These are phyloP conservation scores for Hemibates koningsi DNA, from an alignment of 2,113 vertebrate species.

Conservation along the genomic window DNA sequence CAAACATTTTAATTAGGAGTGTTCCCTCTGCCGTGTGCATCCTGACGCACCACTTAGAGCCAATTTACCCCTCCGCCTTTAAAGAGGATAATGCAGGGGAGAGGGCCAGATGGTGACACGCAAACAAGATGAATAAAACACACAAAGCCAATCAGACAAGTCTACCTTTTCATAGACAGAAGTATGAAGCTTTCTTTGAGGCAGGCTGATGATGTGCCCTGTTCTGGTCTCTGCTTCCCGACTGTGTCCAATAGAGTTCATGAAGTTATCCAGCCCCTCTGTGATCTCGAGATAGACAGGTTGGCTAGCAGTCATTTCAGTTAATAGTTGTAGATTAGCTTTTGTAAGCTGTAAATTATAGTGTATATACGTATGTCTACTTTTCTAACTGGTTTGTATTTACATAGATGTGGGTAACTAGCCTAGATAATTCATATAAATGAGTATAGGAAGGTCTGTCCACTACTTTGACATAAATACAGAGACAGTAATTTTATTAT, in stretches of 20 bases:
- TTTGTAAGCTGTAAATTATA: background rate
- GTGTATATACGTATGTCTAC: background rate
- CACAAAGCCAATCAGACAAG: background rate
- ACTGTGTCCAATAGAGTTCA: background rate
- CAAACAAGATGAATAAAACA: slow-evolving; percentile 35
- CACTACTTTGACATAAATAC: background rate
- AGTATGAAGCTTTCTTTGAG: background rate
- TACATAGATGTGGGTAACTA: background rate
- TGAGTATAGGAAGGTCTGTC: background rate
- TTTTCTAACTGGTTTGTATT: background rate
- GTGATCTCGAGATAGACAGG: background rate
- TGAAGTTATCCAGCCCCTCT: background rate
- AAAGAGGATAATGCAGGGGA: slow-evolving; percentile 51
- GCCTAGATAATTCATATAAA: background rate
- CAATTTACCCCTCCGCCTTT: slow-evolving; percentile 59
- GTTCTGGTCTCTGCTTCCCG: background rate
- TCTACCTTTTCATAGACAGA: slow-evolving; percentile 19
- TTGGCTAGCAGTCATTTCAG: background rate
- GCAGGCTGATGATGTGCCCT: background rate
- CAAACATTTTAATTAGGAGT: slow-evolving; percentile 75
- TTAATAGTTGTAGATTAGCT: background rate
- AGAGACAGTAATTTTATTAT: background rate
- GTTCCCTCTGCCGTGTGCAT: slow-evolving; percentile 67
- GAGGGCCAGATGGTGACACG: slow-evolving; percentile 59
- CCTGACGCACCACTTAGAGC: slow-evolving; percentile 66